Conservation (phyloP, 1,140 invertebrate species). For the Drosophila nebulosa region DNA sequence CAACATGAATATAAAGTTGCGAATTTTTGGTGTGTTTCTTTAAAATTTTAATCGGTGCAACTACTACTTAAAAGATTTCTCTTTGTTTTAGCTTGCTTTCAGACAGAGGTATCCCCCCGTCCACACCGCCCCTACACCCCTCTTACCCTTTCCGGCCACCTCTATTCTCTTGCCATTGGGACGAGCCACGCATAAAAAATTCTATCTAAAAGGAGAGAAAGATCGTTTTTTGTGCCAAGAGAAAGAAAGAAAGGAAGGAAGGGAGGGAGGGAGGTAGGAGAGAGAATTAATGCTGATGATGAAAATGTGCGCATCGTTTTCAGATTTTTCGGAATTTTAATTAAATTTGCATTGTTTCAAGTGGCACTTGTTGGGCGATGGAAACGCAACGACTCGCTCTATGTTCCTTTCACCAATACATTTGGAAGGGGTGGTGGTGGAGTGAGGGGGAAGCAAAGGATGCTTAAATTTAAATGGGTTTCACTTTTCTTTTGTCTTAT, state of each 20-base stretch:
- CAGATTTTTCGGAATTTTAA: slow-evolving; percentile 67
- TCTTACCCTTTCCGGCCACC: too few species aligned
- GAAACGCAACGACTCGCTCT: slow-evolving; percentile 1
- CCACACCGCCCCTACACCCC: too few species aligned
- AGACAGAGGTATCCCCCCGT: not conserved
- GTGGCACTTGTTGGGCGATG: slow-evolving; percentile 48
- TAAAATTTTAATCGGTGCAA: not conserved
- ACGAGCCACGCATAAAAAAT: not conserved
- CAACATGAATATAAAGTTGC: not conserved
- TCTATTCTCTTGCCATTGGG: too few species aligned
- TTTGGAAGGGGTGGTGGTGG: too few species aligned
- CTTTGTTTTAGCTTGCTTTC: not conserved
- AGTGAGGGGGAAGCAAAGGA: not conserved
- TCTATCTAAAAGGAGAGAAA: not conserved
- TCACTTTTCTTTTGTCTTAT: slow-evolving; percentile 40
- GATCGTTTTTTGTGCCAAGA: slow-evolving; percentile 17
- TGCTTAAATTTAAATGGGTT: slow-evolving; percentile 52
- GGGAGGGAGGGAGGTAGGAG: slow-evolving; percentile 4
- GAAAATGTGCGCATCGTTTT: slow-evolving; percentile 61
- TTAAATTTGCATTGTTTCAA: slow-evolving; percentile 68
- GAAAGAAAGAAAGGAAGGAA: too few species aligned
- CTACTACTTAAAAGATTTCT: not conserved
- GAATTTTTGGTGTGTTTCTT: not conserved
- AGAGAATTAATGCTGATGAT: slow-evolving; percentile 57
- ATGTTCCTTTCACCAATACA: not conserved